Percentiles rank a stretch among this genome's conserved stretches.
These are phyloP conservation scores for Chrysochloris asiatica DNA, from an alignment of 2,113 vertebrate genomes.

Conservation along the genomic window DNA sequence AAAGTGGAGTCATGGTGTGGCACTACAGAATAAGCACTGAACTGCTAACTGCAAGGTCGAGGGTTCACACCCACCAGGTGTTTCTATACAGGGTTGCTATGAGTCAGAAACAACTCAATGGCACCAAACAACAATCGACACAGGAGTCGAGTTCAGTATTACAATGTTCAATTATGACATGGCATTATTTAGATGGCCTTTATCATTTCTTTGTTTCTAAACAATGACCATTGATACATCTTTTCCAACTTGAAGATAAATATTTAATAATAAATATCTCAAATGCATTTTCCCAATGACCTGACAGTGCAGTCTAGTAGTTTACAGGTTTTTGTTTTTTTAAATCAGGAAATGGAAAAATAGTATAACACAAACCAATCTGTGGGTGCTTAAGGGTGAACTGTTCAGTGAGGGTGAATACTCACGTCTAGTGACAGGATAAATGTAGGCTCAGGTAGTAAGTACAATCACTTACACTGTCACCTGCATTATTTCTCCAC, in stretches of 20 bases:
- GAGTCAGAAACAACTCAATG: too few species aligned
- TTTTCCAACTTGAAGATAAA: neutral
- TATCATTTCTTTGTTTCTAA: neutral
- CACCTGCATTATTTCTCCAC: neutral
- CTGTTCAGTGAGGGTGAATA: neutral
- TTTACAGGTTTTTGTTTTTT: neutral
- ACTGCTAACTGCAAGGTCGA: too few species aligned
- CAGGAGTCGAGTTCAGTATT: neutral
- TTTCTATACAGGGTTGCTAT: too few species aligned
- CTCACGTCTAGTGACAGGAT: neutral
- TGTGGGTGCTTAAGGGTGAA: neutral
- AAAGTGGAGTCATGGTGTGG: too few species aligned
- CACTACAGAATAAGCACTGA: too few species aligned
- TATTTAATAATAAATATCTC: neutral
- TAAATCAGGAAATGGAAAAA: neutral
- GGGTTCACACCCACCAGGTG: too few species aligned
- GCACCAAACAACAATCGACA: neutral
- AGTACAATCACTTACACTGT: neutral
- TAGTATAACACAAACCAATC: neutral
- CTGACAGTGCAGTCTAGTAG: neutral
- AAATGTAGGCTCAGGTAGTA: neutral
- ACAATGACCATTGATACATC: neutral
- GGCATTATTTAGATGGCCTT: neutral
- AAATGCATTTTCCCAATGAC: neutral
- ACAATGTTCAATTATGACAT: neutral